Percentiles rank a stretch among this genome's conserved stretches.
Evolutionary conservation across 2,113 vertebrate species (phyloP).

Genomic region (Ranitomeya variabilis): DNA sequence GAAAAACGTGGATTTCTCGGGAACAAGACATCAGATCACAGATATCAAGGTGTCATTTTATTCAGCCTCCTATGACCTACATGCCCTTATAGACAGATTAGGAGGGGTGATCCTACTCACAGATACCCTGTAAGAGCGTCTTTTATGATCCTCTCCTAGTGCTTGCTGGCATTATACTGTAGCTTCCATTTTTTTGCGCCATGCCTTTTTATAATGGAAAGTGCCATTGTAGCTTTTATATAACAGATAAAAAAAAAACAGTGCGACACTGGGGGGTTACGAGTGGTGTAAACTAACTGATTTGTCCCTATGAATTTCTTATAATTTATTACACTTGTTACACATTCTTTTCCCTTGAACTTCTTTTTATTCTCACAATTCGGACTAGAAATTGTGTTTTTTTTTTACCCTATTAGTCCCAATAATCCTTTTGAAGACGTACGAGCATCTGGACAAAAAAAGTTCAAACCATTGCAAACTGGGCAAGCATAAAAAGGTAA

Average conservation of each 20-base stretch:
- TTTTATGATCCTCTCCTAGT: too few relatives aligned
- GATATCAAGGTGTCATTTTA: too few relatives aligned
- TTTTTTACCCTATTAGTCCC: conserved; percentile 11
- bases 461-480: conserved; percentile 7
- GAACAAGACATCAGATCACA: too few relatives aligned
- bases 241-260: not conserved
- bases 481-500: conserved; percentile 43
- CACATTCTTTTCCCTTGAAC: conserved; percentile 7
- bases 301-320: not conserved
- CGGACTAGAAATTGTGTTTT: not conserved
- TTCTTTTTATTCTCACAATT: not conserved
- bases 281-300: not conserved
- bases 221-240: not conserved
- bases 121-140: too few relatives aligned
- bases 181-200: not conserved
- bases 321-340: not conserved
- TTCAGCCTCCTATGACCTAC: too few relatives aligned
- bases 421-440: conserved; percentile 6
- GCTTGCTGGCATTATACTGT: too few relatives aligned
- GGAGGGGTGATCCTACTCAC: too few relatives aligned
- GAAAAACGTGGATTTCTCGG: too few relatives aligned
- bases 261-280: not conserved
- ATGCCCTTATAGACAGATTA: too few relatives aligned
- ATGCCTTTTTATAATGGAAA: not conserved
- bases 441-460: conserved; percentile 39